Evolutionary conservation across 2,888 invertebrate species (phyloP).

Genomic region (Chymomyza caudatula): DNA sequence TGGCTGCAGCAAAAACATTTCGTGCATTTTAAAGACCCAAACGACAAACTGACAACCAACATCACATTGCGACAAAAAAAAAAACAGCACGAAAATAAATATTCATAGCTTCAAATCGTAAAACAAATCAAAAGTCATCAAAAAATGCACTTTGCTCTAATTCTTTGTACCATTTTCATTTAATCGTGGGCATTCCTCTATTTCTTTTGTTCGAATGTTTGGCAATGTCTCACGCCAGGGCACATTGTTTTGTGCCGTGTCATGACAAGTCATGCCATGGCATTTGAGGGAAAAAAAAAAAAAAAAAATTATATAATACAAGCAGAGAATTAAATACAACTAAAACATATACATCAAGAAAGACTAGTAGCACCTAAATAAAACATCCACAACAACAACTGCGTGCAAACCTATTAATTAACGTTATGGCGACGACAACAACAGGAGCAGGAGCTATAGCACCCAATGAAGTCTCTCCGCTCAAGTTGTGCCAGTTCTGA

Average conservation of each 20-base stretch:
- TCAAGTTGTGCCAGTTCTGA: constrained; percentile 50
- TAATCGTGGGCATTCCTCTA: neutral
- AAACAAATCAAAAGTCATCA: constrained; percentile 70
- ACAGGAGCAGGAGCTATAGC: neutral
- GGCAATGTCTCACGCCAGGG: constrained; percentile 26
- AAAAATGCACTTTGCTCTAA: constrained; percentile 69
- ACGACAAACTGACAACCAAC: constrained; percentile 1
- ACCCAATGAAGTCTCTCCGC: constrained; percentile 26
- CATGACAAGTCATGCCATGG: constrained; percentile 62
- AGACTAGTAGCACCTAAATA: neutral
- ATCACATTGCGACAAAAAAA: constrained; percentile 4
- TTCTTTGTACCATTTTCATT: constrained; percentile 30
- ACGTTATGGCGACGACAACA: constrained; percentile 55
- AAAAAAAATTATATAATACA: constrained; percentile 30
- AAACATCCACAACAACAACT: constrained; percentile 43
- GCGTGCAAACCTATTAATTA: constrained; percentile 64
- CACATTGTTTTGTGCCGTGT: constrained; percentile 20
- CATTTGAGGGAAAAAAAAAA: constrained; percentile 22
- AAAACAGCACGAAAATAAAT: constrained; percentile 65
- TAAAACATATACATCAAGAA: neutral
- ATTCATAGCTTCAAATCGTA: constrained; percentile 69
- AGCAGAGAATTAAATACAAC: constrained; percentile 14
- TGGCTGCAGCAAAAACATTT: constrained; percentile 48
- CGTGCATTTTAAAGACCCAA: constrained; percentile 67
- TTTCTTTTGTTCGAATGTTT: constrained; percentile 16